A percentile compares a stretch with the other conserved stretches of the same genome.
Conservation (phyloP, 92 coral and sea anemone species). For the Phenganax marumi region DNA sequence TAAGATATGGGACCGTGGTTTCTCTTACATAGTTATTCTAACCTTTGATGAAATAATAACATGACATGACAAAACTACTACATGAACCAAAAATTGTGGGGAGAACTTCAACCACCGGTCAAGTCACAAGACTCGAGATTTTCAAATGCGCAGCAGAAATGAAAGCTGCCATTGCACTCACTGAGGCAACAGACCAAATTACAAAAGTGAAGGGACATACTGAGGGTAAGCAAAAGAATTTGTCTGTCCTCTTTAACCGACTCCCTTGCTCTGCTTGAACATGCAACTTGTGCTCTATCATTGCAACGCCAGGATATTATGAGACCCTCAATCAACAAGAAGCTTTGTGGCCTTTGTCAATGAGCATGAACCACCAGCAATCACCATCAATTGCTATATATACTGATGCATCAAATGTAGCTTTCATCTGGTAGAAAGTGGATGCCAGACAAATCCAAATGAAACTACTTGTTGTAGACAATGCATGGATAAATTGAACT, state of each 20-base stretch:
- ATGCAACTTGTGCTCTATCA: conserved; percentile 8
- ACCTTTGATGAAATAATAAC: conserved; percentile 54
- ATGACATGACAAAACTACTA: no score
- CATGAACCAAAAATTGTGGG: conserved; percentile 44
- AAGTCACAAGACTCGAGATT: conserved; percentile 26
- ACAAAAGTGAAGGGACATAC: background rate
- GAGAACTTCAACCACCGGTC: conserved; percentile 39
- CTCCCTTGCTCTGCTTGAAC: background rate
- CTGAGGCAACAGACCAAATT: conserved; percentile 21
- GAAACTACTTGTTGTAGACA: no score
- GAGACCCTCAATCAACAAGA: conserved; percentile 38
- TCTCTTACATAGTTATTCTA: no score
- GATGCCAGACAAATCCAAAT: no score
- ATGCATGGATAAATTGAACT: no score
- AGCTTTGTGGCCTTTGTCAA: conserved; percentile 44
- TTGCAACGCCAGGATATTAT: background rate
- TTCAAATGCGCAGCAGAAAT: conserved; percentile 39
- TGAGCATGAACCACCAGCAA: background rate
- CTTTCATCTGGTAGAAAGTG: no score
- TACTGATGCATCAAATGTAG: conserved; percentile 7
- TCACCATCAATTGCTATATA: background rate
- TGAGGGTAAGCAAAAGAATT: no score
- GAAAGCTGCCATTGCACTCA: conserved; percentile 37
- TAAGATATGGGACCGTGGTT: no score
- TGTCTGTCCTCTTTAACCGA: no score